Percentiles rank a stretch among this genome's conserved stretches.
Evolutionary conservation across 2,888 invertebrate species (phyloP).

Genomic region (Hydropsyche betteni): DNA sequence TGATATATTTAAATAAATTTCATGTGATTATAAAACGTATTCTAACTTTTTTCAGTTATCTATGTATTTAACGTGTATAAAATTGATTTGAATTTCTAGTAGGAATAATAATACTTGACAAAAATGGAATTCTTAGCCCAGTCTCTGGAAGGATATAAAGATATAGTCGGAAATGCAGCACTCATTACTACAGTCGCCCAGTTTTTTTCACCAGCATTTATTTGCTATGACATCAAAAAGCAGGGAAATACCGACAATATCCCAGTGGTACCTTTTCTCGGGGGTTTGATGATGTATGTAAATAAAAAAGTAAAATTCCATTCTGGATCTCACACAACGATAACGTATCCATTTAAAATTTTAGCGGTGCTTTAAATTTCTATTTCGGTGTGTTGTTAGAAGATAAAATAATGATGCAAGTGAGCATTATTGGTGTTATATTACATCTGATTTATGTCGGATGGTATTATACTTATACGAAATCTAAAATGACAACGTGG

Average conservation of each 20-base stretch:
- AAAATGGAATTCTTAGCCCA: constrained; percentile 65
- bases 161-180: constrained; percentile 73
- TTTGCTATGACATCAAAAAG: constrained; percentile 78
- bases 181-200: constrained; percentile 81
- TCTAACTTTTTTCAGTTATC: too few species aligned
- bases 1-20: too few species aligned
- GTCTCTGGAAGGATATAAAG: constrained; percentile 72
- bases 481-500: constrained; percentile 66
- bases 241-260: constrained; percentile 73
- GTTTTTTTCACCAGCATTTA: constrained; percentile 81
- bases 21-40: too few species aligned
- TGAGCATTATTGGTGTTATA: constrained; percentile 78
- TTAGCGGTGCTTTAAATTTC: constrained; percentile 78
- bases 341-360: constrained; percentile 51
- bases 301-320: neutral
- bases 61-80: neutral
- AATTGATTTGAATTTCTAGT: too few species aligned
- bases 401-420: constrained; percentile 79
- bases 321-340: too few species aligned
- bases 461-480: constrained; percentile 74
- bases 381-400: constrained; percentile 78
- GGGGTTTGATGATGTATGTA: constrained; percentile 81
- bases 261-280: constrained; percentile 76
- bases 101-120: neutral
- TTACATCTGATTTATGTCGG: constrained; percentile 74